Base-by-base conservation (phyloP, 2,888 invertebrate genomes). In the Ectemnius continuus region DNA sequence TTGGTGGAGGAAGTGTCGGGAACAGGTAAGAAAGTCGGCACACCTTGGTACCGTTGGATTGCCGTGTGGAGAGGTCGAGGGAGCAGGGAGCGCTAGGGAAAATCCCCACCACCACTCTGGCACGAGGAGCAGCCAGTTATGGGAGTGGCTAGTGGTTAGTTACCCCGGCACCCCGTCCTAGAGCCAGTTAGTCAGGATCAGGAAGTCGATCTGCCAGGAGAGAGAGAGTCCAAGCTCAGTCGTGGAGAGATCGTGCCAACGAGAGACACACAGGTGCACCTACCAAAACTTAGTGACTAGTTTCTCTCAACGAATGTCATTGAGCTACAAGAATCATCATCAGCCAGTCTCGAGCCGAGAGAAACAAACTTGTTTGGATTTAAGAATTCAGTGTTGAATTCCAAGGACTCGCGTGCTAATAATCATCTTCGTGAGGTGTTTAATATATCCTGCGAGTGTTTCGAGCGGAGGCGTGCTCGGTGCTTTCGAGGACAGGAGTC, bases 161-260 rank as follows among this genome's bases (percentile, higher is more conserved):
- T 80, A 82, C 70, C 63, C 66, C 59, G 66, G 63, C 60, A 68
- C 59, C 62, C 61, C 71, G 67, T 73, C 56, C 65, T 63, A 58
- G 70, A 28, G 6, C 57, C 65, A 60, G 67, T 66, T 82, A 90
- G 90, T 90, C 75, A 82, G 81, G 84, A 86, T 87, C 86, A 76
- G 76, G 71, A 72, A 81, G 82, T 78, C 85, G 85, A 85, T 84
- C 83, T 45, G 80, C 72, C 70, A 36, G 36, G 36, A 36, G 67
- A 78, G 76, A 71, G 61, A 36, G 23, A 20, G 20, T 20, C 3
- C 23, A 67, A 67, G 56, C 48, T 18, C 13, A 68, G 58, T 14
- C 3, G 67, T 47, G 52, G 52, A 26, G 62, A 16, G 20, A 58
- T 8, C 14, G 14, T 16, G 4, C 52, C 46, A n/a, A 56, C 28